Conservation (phyloP, 2,113 vertebrate species). For the Apodemus sylvaticus region DNA sequence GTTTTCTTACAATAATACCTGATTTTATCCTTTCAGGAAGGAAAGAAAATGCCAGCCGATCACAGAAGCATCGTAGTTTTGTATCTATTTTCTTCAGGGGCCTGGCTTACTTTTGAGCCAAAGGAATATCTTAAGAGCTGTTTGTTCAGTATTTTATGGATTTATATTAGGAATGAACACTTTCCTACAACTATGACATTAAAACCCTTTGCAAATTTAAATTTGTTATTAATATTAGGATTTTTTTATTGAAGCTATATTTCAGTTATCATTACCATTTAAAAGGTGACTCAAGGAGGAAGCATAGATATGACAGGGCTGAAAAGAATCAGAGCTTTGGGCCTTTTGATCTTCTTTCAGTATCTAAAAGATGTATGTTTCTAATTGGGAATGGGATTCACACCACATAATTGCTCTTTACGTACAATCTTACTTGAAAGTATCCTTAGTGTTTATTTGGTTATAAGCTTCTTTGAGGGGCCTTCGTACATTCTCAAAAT, state of each 20-base stretch:
- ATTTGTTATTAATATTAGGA: constrained; percentile 8
- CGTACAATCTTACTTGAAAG: not conserved
- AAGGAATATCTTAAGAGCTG: not conserved
- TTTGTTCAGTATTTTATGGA: not conserved
- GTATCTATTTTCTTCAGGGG: not conserved
- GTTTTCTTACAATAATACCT: not conserved
- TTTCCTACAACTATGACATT: not conserved
- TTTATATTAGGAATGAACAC: not conserved
- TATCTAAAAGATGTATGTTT: not conserved
- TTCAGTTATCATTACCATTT: constrained; percentile 25
- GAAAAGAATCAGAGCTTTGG: not conserved
- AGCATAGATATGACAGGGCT: not conserved
- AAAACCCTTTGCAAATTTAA: constrained; percentile 15
- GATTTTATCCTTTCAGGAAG: not conserved
- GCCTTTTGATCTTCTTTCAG: not conserved
- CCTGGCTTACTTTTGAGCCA: not conserved
- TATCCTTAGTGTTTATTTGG: not conserved
- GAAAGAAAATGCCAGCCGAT: constrained; percentile 7
- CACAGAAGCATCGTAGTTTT: not conserved
- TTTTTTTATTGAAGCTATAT: not conserved
- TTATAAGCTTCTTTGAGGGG: not conserved
- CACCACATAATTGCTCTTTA: not conserved
- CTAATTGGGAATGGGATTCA: not conserved
- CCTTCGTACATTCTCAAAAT: not conserved
- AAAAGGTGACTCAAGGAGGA: not conserved